Conservation (phyloP, 2,113 vertebrate genomes). For the Hippoglossus stenolepis region DNA sequence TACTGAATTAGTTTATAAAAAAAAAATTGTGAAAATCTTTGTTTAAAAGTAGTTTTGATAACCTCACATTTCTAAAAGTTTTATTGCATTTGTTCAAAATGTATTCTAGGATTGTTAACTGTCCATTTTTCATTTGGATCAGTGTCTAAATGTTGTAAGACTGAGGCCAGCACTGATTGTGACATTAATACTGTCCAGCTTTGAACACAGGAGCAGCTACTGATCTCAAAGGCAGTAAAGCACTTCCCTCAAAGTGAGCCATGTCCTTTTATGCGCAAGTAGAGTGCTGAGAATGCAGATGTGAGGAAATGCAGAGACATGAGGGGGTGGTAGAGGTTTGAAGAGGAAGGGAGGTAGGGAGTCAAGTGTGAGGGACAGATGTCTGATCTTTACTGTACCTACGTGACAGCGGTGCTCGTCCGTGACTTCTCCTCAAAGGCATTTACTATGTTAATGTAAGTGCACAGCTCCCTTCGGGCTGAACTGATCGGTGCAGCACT, state of each 20-base stretch:
- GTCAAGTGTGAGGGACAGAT: constrained; percentile 34
- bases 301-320: constrained; percentile 5
- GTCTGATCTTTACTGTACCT: constrained; percentile 32
- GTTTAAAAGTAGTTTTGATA: too few relatives aligned
- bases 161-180: background rate
- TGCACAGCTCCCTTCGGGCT: constrained; percentile 5
- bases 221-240: constrained; percentile 34
- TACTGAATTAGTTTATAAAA: background rate
- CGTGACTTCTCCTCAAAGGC: constrained; percentile 28
- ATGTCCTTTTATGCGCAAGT: constrained; percentile 21
- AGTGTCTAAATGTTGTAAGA: background rate
- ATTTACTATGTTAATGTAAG: constrained; percentile 8
- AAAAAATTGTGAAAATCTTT: background rate
- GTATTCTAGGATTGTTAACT: background rate
- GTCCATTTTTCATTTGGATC: background rate
- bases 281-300: constrained; percentile 59
- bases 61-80: background rate
- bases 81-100: background rate
- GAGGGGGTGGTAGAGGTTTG: background rate
- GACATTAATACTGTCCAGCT: background rate
- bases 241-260: constrained; percentile 25
- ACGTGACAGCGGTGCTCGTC: background rate
- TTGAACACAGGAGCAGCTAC: constrained; percentile 26
- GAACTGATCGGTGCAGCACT: background rate
- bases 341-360: background rate